These are phyloP conservation scores for Cheirogaleus major DNA, from an alignment of 2,797 vertebrate species.

Conservation along the genomic window DNA sequence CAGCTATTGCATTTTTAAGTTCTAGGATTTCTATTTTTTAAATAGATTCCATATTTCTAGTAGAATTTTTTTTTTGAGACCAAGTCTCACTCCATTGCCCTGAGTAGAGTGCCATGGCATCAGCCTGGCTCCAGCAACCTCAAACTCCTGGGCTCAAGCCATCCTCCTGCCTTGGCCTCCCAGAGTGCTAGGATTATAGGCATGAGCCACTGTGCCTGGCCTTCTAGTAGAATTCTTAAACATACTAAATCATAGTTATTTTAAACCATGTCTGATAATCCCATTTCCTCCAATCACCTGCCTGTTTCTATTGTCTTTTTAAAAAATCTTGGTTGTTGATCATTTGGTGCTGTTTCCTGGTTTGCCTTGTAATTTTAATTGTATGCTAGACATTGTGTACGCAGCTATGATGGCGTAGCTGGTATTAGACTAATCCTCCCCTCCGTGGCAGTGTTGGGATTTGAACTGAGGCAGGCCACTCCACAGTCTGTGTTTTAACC, in stretches of 20 bases:
- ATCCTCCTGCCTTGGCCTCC: no score
- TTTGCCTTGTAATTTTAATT: neutral
- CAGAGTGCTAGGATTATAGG: no score
- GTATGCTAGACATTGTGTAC: neutral
- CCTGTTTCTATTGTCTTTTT: neutral
- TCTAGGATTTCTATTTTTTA: neutral
- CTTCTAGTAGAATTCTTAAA: neutral
- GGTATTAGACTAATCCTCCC: no score
- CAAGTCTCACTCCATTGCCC: no score
- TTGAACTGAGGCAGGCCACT: neutral
- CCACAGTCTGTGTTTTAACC: no score
- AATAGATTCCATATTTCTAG: neutral
- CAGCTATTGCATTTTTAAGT: neutral
- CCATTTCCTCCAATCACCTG: neutral
- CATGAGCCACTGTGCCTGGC: no score
- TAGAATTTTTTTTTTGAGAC: neutral
- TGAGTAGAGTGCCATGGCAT: no score
- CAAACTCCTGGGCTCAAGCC: no score
- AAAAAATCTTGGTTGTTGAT: neutral
- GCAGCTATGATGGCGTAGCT: no score
- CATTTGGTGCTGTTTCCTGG: neutral
- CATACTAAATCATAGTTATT: neutral
- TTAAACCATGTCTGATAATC: neutral
- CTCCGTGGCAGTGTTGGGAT: neutral
- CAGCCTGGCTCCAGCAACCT: no score